Percentiles rank a stretch among this genome's conserved stretches.
These are phyloP conservation scores for Uropetala carovei DNA, from an alignment of 2,888 invertebrate genomes.

Conservation along the genomic window DNA sequence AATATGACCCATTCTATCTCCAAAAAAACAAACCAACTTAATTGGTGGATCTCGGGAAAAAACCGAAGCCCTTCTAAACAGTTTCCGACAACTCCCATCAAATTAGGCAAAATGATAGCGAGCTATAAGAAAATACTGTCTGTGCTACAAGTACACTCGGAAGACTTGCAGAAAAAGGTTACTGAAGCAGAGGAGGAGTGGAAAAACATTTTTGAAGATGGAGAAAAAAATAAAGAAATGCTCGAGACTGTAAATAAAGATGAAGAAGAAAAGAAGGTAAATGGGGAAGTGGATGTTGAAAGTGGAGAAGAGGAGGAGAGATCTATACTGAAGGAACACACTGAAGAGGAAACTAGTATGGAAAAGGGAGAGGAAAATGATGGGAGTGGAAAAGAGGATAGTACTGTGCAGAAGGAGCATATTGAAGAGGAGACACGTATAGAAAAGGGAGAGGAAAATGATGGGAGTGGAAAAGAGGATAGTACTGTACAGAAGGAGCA, in stretches of 20 bases:
- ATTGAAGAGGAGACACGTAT: too few relatives aligned
- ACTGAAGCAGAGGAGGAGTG: not conserved
- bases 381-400: not conserved
- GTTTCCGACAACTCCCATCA: not conserved
- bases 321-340: too few relatives aligned
- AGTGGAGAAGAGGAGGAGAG: slow-evolving; percentile 45
- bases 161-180: slow-evolving; percentile 29
- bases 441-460: slow-evolving; percentile 56
- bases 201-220: slow-evolving; percentile 56
- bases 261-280: slow-evolving; percentile 71
- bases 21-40: not conserved
- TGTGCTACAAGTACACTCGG: slow-evolving; percentile 14
- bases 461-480: slow-evolving; percentile 11
- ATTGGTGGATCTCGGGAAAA: not conserved
- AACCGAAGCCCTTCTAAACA: not conserved
- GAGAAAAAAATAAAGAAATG: slow-evolving; percentile 35
- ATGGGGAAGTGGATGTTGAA: slow-evolving; percentile 28
- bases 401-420: too few relatives aligned
- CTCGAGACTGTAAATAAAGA: slow-evolving; percentile 68
- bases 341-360: not conserved
- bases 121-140: slow-evolving; percentile 33
- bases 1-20: not conserved
- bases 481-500: not conserved
- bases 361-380: not conserved
- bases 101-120: not conserved